Evolutionary conservation across 2,888 invertebrate genomes (phyloP), one percentile per base, ranked within the genome.

Genomic region (Temnothorax rugatulus): DNA sequence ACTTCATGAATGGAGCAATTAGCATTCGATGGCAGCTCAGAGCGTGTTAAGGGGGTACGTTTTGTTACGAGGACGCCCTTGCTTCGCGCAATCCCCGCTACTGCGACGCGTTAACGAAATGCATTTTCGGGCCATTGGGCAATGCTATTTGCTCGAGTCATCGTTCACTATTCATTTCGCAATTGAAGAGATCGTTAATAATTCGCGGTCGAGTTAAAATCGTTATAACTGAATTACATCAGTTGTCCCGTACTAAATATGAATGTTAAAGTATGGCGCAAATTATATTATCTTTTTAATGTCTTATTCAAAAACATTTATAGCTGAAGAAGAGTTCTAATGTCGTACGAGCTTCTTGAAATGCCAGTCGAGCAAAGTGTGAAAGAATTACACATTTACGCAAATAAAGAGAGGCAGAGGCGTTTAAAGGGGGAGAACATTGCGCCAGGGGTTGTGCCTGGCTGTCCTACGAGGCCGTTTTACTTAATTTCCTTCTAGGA

Each of bases 401-500:
- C 61, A 34, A 18, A 41, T 74, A 59, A 74, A 74, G 77, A 44
- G 76, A 59, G 57, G 47, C 25, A 66, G 61, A 66, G 76, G 76
- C 82, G 71, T 68, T 82, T 68, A 82, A 73, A 79, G 84, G 21
- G 54, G 52, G 9, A 9, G 9, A 38, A 61, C 38, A 34, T 34
- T 57, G 57, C 52, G 47, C 57, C 71, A 83, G 83, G 87, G 85
- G 83, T 73, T 71, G 63, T 74, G 59, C 71, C 59, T 38, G 38
- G 47, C 68, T 71, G 75, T 75, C 81, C 84, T 84, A 76, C 82
- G 74, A 82, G 66, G 76, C 83, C 86, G 84, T 89, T 91, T 92
- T 91, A 92, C 92, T 93, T 93, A 92, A 94, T 94, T 94, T 93
- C 93, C 91, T 92, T 85, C 89, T 90, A 91, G 89, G 87, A 91